Evolutionary conservation across 2,888 invertebrate species (phyloP), one percentile per base, ranked within the genome.

Genomic region (Prostheceraeus crozeri): DNA sequence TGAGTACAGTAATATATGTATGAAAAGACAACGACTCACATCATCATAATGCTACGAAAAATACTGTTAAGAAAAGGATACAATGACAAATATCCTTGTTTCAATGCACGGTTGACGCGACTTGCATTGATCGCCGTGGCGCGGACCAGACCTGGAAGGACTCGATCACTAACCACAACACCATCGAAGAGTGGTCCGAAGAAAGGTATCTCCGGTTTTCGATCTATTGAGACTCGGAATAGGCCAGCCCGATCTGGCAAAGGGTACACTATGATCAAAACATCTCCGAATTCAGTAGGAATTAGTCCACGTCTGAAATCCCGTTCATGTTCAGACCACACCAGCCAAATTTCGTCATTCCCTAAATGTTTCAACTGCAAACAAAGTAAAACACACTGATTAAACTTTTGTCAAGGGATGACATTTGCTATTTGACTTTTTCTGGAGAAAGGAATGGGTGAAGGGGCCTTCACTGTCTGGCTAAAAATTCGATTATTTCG

Each of bases 271-370:
- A 86, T 87, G 71, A 98, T 89, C 63, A 98, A 83, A 64, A 98
- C 89, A 80, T 98, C 98, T 76, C 94, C 96, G 81, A 98, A 98
- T 80, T 98, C 94, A 10, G 98, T 98, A 57, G 96, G 93, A 72
- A 99, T 85, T 68, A 94, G 93, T 72, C 91, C 91, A 59, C 94
- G 83, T 61, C 91, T 83, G 80, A 98, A 98, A 72, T 93, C 89
- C 64, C 93, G 82, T 77, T 83, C 83, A 77, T 98, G 93, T 73
- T 99, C 98, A 54, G 91, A 93, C 98, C 98, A 98, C 28, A 99
- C 91, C 65, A 98, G 90, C 75, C 96, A 96, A 61, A 98, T 89
- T 77, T 96, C 94, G 77, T 96, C 94, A 78, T 96, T 96, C 48
- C 94, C 94, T 65, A 96, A 80, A 80, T 96, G 94, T 2, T 90